A percentile compares a stretch with the other conserved stretches of the same genome.
Evolutionary conservation across 2,797 vertebrate genomes (phyloP).

Genomic region (Pseudomugil gertrudae): DNA sequence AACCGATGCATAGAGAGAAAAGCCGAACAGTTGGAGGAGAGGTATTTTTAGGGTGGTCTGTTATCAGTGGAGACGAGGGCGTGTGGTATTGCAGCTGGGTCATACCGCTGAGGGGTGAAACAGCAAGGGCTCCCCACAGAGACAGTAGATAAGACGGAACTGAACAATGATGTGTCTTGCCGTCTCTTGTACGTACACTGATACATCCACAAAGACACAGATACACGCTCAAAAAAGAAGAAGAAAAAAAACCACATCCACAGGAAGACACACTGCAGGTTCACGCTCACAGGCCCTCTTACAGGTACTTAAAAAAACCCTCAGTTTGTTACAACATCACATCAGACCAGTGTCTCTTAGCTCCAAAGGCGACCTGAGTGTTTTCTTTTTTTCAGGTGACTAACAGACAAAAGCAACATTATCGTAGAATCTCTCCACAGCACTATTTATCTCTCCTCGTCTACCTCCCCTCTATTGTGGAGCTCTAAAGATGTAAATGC

Average conservation of each 20-base stretch:
- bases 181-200: slow-evolving; percentile 21
- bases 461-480: slow-evolving; percentile 47
- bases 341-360: slow-evolving; percentile 8
- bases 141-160: slow-evolving; percentile 66
- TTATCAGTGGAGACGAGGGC: slow-evolving; percentile 73
- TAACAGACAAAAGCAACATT: slow-evolving; percentile 27
- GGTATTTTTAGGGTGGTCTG: slow-evolving; percentile 82
- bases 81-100: slow-evolving; percentile 68
- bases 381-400: slow-evolving; percentile 11
- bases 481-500: slow-evolving; percentile 67
- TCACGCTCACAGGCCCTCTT: slow-evolving; percentile 29
- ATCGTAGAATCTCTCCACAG: slow-evolving; percentile 18
- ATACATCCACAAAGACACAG: slow-evolving; percentile 13
- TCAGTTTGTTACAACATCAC: slow-evolving; percentile 36
- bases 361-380: slow-evolving; percentile 26
- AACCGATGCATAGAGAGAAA: slow-evolving; percentile 47
- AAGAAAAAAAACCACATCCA: slow-evolving; percentile 47
- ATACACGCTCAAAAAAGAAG: slow-evolving; percentile 21
- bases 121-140: slow-evolving; percentile 49
- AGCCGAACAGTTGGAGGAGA: slow-evolving; percentile 45
- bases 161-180: slow-evolving; percentile 61
- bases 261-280: slow-evolving; percentile 50
- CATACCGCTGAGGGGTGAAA: slow-evolving; percentile 71
- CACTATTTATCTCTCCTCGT: slow-evolving; percentile 33
- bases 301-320: slow-evolving; percentile 23